These are phyloP conservation scores for Spinus pinus DNA, from an alignment of 2,797 vertebrate species.

Conservation along the genomic window DNA sequence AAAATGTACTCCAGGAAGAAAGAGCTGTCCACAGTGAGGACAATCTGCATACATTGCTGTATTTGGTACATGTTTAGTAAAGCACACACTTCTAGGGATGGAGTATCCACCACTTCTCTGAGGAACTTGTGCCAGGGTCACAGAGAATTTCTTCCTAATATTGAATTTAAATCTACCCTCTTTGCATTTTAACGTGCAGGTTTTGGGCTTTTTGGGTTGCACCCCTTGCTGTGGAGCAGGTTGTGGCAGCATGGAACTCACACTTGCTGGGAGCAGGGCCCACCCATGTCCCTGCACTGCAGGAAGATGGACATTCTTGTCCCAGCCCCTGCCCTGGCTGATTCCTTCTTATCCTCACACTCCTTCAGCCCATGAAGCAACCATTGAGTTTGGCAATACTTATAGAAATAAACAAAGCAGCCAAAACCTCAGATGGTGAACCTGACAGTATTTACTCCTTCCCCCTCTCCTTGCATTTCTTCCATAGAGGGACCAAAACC, in stretches of 20 bases:
- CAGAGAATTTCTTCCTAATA: neutral
- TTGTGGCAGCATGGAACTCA: fast-evolving
- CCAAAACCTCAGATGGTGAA: neutral
- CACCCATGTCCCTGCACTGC: neutral
- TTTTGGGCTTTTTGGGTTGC: neutral
- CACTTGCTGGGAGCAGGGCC: fast-evolving
- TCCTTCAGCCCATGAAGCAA: neutral
- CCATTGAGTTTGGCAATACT: neutral
- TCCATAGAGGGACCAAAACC: neutral
- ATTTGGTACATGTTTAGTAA: neutral
- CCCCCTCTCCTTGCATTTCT: neutral
- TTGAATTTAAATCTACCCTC: neutral
- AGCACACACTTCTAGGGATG: neutral
- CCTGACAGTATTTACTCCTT: neutral
- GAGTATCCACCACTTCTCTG: neutral
- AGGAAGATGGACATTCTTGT: neutral
- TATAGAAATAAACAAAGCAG: neutral
- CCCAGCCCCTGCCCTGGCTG: neutral
- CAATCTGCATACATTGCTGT: fast-evolving
- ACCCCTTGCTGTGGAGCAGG: neutral
- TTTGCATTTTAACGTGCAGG: neutral
- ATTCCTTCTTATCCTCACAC: neutral
- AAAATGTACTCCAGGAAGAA: neutral
- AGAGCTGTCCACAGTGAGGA: neutral
- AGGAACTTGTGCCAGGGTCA: neutral